These are phyloP conservation scores for Caenorhabditis sp. DNA, from an alignment of 2,888 invertebrate species.

Conservation along the genomic window DNA sequence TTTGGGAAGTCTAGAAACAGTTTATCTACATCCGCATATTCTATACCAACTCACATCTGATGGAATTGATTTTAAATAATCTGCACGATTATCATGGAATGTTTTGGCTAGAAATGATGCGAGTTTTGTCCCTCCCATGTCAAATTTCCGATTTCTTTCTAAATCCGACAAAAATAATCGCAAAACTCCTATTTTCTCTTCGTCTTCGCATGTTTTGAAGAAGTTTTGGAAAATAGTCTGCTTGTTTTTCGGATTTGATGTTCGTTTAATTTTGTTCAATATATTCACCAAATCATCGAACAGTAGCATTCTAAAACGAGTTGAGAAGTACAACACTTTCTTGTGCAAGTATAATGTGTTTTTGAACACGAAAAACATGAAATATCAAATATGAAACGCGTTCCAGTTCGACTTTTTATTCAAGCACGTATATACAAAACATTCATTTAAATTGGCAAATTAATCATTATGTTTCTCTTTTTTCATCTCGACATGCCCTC, in stretches of 20 bases:
- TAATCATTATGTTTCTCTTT: conserved; percentile 3
- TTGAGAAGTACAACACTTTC: too few relatives aligned
- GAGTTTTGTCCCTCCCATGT: conserved; percentile 37
- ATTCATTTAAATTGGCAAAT: too few relatives aligned
- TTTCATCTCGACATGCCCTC: conserved; percentile 67
- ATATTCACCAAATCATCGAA: conserved; percentile 31
- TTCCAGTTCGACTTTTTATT: too few relatives aligned
- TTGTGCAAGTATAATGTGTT: neutral
- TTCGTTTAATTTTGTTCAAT: conserved; percentile 33
- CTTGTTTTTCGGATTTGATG: conserved; percentile 29
- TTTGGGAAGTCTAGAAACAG: neutral
- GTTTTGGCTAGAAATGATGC: conserved; percentile 35
- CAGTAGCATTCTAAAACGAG: neutral
- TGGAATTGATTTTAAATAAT: conserved; percentile 16
- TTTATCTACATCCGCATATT: neutral
- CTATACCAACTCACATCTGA: conserved; percentile 7
- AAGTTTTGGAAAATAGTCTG: conserved; percentile 23
- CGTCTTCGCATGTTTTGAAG: neutral
- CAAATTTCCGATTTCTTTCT: conserved; percentile 34
- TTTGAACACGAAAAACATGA: neutral
- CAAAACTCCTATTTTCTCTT: conserved; percentile 19
- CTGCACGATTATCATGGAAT: conserved; percentile 25
- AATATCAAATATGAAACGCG: too few relatives aligned
- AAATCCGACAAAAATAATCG: conserved; percentile 87
- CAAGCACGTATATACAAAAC: neutral